Evolutionary conservation across 2,888 invertebrate species (phyloP).

Genomic region (Artemia sinica): DNA sequence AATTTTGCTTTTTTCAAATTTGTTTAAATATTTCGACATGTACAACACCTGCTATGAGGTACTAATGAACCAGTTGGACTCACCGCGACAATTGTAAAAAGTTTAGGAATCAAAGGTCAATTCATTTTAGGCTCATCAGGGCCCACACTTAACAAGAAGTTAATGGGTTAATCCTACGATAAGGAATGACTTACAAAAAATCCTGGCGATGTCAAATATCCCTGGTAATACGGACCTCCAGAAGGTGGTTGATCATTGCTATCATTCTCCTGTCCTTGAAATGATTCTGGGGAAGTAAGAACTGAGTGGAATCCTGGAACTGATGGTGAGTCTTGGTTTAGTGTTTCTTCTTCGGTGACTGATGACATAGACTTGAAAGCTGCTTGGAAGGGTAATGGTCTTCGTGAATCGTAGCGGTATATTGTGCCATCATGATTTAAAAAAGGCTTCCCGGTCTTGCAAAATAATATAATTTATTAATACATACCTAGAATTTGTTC

Average conservation of each 20-base stretch:
- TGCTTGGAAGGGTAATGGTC: constrained; percentile 21
- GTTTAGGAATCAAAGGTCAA: no score
- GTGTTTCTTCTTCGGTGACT: not conserved
- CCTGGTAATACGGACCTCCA: not conserved
- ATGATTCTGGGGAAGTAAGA: not conserved
- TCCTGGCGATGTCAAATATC: not conserved
- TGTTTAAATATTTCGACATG: no score
- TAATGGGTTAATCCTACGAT: not conserved
- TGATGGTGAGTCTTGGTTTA: constrained; percentile 1
- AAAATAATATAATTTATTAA: constrained; percentile 25
- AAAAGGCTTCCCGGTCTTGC: constrained; percentile 51
- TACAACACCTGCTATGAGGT: no score
- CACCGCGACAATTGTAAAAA: no score
- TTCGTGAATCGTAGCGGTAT: constrained; percentile 52
- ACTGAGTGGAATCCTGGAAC: not conserved
- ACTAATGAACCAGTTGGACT: no score
- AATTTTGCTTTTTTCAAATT: no score
- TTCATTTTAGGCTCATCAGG: no score
- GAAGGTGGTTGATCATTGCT: not conserved
- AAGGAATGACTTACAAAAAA: not conserved
- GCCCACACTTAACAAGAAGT: no score
- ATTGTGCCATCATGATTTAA: constrained; percentile 56
- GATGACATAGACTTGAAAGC: constrained; percentile 1
- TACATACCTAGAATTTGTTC: no score
- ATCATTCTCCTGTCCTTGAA: not conserved